Conservation (phyloP, 2,888 invertebrate species). For the Eumerus sabulonum region DNA sequence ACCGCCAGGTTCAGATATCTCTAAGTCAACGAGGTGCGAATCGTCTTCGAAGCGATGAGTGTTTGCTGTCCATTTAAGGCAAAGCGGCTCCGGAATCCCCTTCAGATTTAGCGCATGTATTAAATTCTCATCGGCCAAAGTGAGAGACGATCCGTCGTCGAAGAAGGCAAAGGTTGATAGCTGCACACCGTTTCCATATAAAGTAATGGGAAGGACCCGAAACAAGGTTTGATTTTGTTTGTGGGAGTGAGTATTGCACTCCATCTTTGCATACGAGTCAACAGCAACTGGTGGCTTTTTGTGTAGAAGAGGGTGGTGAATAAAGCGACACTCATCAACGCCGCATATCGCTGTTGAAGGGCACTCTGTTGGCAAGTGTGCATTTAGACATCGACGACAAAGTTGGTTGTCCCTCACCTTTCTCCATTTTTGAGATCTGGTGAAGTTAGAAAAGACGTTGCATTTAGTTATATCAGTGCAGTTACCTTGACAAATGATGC, state of each 20-base stretch:
- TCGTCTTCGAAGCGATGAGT: not conserved
- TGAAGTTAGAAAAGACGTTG: slow-evolving; percentile 6
- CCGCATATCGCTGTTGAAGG: slow-evolving; percentile 24
- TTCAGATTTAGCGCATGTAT: not conserved
- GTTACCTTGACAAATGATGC: slow-evolving; percentile 37
- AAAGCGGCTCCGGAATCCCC: not conserved
- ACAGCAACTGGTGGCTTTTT: slow-evolving; percentile 9
- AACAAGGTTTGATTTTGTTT: slow-evolving; percentile 12
- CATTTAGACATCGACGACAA: slow-evolving; percentile 35
- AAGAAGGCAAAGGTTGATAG: slow-evolving; percentile 56
- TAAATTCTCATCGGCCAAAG: slow-evolving; percentile 50
- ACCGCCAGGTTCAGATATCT: not conserved
- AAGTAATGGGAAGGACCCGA: slow-evolving; percentile 46
- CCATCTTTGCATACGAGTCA: not conserved
- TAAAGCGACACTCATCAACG: not conserved
- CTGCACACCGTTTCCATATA: slow-evolving; percentile 1
- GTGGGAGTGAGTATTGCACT: not conserved
- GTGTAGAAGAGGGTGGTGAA: slow-evolving; percentile 40
- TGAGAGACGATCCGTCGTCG: slow-evolving; percentile 58
- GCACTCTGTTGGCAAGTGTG: no score
- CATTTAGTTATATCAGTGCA: slow-evolving; percentile 16
- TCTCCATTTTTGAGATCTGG: not conserved
- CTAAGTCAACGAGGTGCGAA: not conserved
- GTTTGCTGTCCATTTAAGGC: not conserved
- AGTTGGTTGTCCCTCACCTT: slow-evolving; percentile 28